These are phyloP conservation scores for Champsocephalus gunnari DNA, from an alignment of 2,797 vertebrate species.

Conservation along the genomic window DNA sequence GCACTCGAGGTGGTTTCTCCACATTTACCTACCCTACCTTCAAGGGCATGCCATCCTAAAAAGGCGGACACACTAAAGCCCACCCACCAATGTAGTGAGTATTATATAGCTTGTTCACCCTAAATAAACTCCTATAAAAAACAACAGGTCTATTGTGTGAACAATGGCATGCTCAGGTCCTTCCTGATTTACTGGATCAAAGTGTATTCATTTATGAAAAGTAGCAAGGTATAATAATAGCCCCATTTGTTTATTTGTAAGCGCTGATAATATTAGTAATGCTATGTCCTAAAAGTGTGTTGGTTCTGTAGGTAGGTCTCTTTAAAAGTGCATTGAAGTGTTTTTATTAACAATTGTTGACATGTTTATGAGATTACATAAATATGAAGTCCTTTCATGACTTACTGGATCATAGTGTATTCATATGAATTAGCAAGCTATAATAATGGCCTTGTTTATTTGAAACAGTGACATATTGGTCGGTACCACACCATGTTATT, in stretches of 20 bases:
- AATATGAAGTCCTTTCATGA: too few relatives aligned
- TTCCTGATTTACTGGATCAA: background rate
- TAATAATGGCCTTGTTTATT: too few relatives aligned
- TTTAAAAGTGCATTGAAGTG: too few relatives aligned
- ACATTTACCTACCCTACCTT: too few relatives aligned
- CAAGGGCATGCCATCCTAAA: background rate
- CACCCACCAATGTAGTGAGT: background rate
- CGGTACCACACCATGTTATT: too few relatives aligned
- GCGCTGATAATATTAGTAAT: background rate
- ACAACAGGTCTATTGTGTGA: background rate
- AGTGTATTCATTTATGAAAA: background rate
- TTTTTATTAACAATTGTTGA: too few relatives aligned
- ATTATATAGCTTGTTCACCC: background rate
- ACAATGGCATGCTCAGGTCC: background rate
- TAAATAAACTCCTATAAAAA: constrained; percentile 23
- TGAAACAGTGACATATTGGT: too few relatives aligned
- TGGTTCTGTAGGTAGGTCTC: background rate
- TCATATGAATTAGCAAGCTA: too few relatives aligned
- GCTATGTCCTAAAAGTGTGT: background rate
- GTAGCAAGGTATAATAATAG: background rate
- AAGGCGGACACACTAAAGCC: background rate
- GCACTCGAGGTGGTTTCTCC: too few relatives aligned
- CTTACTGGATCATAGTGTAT: too few relatives aligned
- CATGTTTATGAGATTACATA: too few relatives aligned
- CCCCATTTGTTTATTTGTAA: background rate